Evolutionary conservation across 2,113 vertebrate species (phyloP).

Genomic region (Laticauda laticaudata): DNA sequence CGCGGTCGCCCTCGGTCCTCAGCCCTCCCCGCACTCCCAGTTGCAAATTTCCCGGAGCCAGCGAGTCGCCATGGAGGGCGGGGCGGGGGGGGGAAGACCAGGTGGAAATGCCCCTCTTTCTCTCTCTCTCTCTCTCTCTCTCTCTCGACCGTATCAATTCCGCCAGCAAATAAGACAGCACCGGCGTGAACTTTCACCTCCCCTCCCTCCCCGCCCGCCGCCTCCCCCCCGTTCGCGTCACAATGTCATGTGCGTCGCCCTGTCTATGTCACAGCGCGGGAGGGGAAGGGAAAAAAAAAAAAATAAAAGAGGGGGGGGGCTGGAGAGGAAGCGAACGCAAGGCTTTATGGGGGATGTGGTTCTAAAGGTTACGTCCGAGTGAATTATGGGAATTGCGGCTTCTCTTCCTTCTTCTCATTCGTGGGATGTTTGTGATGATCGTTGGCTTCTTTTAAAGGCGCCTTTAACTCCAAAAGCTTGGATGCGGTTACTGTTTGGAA

Average conservation of each 20-base stretch:
- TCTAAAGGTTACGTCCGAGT: rapidly evolving
- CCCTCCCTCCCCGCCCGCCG: background rate
- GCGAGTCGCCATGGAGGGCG: constrained; percentile 51
- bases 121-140: background rate
- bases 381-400: rapidly evolving
- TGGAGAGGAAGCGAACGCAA: background rate
- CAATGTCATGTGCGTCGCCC: constrained; percentile 27
- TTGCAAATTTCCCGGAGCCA: constrained; percentile 41
- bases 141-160: background rate
- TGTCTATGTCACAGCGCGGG: background rate
- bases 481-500: background rate
- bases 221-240: background rate
- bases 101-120: background rate
- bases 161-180: background rate
- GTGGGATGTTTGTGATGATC: background rate
- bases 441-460: background rate
- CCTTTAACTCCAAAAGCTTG: background rate
- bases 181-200: constrained; percentile 26
- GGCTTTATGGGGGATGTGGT: background rate
- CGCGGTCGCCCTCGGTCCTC: constrained; percentile 17
- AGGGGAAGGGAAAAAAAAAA: too few relatives aligned
- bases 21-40: constrained; percentile 41
- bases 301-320: background rate
- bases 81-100: background rate
- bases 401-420: background rate